Evolutionary conservation across 2,797 vertebrate species (phyloP).

Genomic region (Sebastes iracundus): DNA sequence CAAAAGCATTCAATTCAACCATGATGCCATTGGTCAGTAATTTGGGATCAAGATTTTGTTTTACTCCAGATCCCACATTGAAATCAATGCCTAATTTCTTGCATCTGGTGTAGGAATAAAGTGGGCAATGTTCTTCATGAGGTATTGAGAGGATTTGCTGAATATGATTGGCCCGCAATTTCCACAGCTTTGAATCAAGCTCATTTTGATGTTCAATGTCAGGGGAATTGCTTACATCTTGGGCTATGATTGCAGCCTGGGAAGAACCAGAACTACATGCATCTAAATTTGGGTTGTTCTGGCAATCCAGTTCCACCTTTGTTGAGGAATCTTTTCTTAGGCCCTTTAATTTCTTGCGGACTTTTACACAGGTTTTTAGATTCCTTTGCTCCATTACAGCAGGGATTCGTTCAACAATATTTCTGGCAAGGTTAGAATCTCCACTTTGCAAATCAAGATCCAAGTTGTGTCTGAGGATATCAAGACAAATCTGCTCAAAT

Average conservation of each 20-base stretch:
- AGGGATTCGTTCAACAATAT: slow-evolving; percentile 4
- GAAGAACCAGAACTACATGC: neutral
- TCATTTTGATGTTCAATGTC: neutral
- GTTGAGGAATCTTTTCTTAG: neutral
- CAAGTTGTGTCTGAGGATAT: slow-evolving; percentile 39
- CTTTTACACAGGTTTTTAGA: rapidly evolving
- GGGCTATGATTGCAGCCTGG: neutral
- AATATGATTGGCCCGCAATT: neutral
- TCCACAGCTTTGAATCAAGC: slow-evolving; percentile 14
- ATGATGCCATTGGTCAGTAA: slow-evolving; percentile 46
- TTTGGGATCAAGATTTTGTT: slow-evolving; percentile 24
- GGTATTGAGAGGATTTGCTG: slow-evolving; percentile 29
- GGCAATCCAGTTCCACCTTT: neutral
- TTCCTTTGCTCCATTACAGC: neutral
- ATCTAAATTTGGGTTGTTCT: neutral
- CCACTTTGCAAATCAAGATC: neutral
- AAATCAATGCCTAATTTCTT: slow-evolving; percentile 37
- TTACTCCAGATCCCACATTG: slow-evolving; percentile 23
- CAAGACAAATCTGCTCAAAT: slow-evolving; percentile 39
- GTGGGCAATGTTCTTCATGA: slow-evolving; percentile 31
- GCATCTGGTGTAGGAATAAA: slow-evolving; percentile 35
- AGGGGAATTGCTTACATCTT: neutral
- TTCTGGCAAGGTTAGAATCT: neutral
- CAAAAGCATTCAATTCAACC: slow-evolving; percentile 25
- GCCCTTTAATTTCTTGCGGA: rapidly evolving